Base-by-base conservation (phyloP, 2,888 invertebrate genomes). In the Eupsilia transversa region DNA sequence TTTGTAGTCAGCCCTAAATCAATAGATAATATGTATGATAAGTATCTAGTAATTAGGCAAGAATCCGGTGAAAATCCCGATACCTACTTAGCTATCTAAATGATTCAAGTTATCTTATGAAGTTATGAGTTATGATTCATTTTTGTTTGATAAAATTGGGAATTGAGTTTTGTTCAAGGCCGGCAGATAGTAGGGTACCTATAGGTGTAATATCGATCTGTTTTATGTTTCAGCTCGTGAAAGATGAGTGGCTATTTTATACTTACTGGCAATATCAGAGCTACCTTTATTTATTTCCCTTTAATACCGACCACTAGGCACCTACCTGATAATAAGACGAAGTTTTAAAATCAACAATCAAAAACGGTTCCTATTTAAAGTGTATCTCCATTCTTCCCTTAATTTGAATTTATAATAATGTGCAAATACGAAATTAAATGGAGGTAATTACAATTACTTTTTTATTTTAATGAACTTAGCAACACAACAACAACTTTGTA, bases 371-470 rank as follows among this genome's bases (percentile, higher is more conserved):
- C 12, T 27, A 12, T 52, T 80, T 33, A 30, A 35, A 63, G 64
- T 63, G 52, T 52, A 43, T 57, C 54, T 23, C 30, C 35, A 56
- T 43, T 23, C 41, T n/a, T 49, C 35, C 2, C 54, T 52, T 74
- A 67, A 80, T 67, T 57, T 52, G 27, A 67, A 68, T 68, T 68
- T 64, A 33, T 49, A 77, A 77, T 56, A 63, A 79, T 33, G 64
- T 81, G 61, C 23, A 54, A 81, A 81, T 67, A 20, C 27, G 23
- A 73, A 73, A 52, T 23, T 57, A 68, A 63, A 63, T 6, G 38
- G 23, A 59, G 20, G 9, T 64, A 81, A 68, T 65, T 65, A 68
- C 57, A 59, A 52, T 64, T 27, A 38, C 54, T 68, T 79, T 67
- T 77, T 77, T 33, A 46, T 54, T 79, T 46, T 30, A 38, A 75